A percentile compares a stretch with the other conserved stretches of the same genome.
Evolutionary conservation across 2,888 invertebrate genomes (phyloP).

Genomic region (Asteroscopus sphinx): DNA sequence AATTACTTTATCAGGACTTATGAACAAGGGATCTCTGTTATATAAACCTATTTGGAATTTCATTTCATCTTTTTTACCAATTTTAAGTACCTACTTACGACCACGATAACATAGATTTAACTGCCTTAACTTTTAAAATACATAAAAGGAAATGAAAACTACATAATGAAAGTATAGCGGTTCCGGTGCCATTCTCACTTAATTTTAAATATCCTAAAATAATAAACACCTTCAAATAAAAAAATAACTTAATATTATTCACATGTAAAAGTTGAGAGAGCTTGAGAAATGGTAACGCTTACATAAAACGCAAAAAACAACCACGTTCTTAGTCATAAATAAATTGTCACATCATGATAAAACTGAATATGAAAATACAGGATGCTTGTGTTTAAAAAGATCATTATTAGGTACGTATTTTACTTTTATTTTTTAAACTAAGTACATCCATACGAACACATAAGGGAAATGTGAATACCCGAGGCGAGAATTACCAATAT

Average conservation of each 20-base stretch:
- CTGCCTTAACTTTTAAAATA: no score
- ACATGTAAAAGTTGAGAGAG: constrained; percentile 13
- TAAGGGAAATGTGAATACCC: constrained; percentile 56
- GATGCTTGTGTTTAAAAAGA: constrained; percentile 38
- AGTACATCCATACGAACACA: constrained; percentile 39
- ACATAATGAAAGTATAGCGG: neutral
- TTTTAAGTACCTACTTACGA: no score
- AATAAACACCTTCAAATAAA: constrained; percentile 27
- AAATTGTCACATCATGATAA: constrained; percentile 30
- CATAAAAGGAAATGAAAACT: neutral
- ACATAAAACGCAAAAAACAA: constrained; percentile 20
- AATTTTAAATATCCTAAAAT: constrained; percentile 19
- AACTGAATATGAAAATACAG: constrained; percentile 39
- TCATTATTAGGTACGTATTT: constrained; percentile 21
- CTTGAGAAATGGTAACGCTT: constrained; percentile 19
- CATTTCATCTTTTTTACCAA: neutral
- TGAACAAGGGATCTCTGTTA: constrained; percentile 24
- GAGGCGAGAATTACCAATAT: constrained; percentile 57
- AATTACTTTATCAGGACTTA: constrained; percentile 43
- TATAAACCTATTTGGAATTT: neutral
- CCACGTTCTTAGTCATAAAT: constrained; percentile 35
- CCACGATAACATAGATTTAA: no score
- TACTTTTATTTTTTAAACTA: constrained; percentile 48
- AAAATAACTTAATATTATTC: constrained; percentile 28
- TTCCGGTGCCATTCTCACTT: constrained; percentile 21